Evolutionary conservation across 2,888 invertebrate species (phyloP).

Genomic region (Pseudococcus longispinus): DNA sequence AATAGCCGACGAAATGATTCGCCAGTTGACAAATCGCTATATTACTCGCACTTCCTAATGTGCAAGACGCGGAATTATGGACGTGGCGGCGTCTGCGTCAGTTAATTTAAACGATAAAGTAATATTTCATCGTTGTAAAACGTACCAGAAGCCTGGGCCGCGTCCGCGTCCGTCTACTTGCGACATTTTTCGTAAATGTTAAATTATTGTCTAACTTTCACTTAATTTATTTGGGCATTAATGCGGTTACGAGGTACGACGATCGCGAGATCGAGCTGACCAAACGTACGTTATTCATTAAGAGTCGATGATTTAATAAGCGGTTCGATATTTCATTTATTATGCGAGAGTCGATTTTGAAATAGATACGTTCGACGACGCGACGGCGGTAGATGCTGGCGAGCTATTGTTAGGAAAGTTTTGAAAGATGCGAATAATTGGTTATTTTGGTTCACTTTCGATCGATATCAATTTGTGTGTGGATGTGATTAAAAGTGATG

Average conservation of each 20-base stretch:
- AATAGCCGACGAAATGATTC: background rate
- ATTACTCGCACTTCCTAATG: background rate
- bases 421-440: background rate
- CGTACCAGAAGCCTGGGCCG: background rate
- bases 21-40: background rate
- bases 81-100: background rate
- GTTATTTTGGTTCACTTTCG: background rate
- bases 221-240: slow-evolving; percentile 21
- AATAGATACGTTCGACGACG: background rate
- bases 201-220: slow-evolving; percentile 18
- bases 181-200: slow-evolving; percentile 24
- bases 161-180: background rate
- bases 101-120: slow-evolving; percentile 13
- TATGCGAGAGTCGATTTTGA: background rate
- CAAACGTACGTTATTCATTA: slow-evolving; percentile 12
- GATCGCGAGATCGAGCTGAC: background rate
- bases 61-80: slow-evolving; percentile 10
- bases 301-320: slow-evolving; percentile 4
- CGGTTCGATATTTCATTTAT: slow-evolving; percentile 4
- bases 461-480: too few relatives aligned
- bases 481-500: too few relatives aligned
- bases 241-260: background rate
- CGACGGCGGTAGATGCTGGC: background rate
- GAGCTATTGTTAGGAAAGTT: background rate
- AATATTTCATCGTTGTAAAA: background rate